Evolutionary conservation across 2,888 invertebrate species (phyloP).

Genomic region (Acanthosepion lycidas): DNA sequence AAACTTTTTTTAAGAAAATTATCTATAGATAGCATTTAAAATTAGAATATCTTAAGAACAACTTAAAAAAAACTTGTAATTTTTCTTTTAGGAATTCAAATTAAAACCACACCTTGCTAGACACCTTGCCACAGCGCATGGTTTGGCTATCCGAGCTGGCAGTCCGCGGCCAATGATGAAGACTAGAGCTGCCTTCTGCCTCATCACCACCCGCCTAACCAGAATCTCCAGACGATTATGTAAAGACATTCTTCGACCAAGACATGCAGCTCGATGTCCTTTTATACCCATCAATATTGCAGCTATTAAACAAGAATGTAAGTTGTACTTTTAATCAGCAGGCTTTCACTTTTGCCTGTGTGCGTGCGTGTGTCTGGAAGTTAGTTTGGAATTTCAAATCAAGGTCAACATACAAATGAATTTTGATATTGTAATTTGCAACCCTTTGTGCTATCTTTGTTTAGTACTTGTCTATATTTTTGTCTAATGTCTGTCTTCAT

Average conservation of each 20-base stretch:
- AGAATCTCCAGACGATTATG: conserved; percentile 91
- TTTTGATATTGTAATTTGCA: neutral
- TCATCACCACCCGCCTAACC: conserved; percentile 92
- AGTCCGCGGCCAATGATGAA: conserved; percentile 96
- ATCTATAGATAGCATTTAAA: neutral
- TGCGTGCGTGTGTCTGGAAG: conserved; percentile 36
- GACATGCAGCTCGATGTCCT: conserved; percentile 92
- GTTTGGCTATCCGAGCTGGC: conserved; percentile 82
- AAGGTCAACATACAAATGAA: conserved; percentile 4
- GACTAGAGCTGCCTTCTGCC: conserved; percentile 95
- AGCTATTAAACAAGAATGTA: conserved; percentile 91
- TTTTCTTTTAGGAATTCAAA: conserved; percentile 84
- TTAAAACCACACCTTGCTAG: conserved; percentile 93
- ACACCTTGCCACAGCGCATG: conserved; percentile 94
- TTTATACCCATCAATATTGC: conserved; percentile 79
- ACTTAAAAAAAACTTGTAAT: conserved; percentile 37
- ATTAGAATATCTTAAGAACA: conserved; percentile 35
- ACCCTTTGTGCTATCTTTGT: conserved; percentile 33
- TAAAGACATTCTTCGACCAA: conserved; percentile 84
- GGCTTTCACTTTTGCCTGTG: conserved; percentile 38
- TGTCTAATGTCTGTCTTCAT: neutral
- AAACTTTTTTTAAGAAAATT: neutral
- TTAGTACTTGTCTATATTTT: neutral
- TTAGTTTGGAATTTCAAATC: neutral
- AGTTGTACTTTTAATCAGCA: conserved; percentile 59